Conservation (phyloP, 2,797 vertebrate species). For the Rhinatrema bivittatum region DNA sequence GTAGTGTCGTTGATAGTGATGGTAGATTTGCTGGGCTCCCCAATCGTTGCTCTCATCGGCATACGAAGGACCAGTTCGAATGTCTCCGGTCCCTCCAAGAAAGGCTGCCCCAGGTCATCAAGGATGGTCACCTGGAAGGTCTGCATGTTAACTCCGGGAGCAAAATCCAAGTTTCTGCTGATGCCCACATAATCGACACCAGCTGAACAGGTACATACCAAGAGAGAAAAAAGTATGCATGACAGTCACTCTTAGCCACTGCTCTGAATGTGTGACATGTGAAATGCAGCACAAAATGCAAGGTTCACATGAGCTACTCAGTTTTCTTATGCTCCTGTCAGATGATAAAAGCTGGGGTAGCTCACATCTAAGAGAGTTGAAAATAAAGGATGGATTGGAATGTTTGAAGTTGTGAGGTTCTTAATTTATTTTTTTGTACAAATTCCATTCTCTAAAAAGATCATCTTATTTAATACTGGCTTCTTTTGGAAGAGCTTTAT, state of each 20-base stretch:
- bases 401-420: too few relatives aligned
- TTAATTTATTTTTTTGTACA: too few relatives aligned
- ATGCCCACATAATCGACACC: slow-evolving; percentile 78
- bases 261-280: too few relatives aligned
- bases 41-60: slow-evolving; percentile 70
- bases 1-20: slow-evolving; percentile 70
- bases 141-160: slow-evolving; percentile 70
- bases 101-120: slow-evolving; percentile 71
- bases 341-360: too few relatives aligned
- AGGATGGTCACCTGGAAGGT: slow-evolving; percentile 73
- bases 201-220: slow-evolving; percentile 49
- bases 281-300: too few relatives aligned
- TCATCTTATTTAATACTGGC: too few relatives aligned
- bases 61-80: slow-evolving; percentile 75
- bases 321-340: too few relatives aligned
- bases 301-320: too few relatives aligned
- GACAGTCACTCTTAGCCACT: background rate
- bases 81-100: slow-evolving; percentile 70
- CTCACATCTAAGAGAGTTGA: too few relatives aligned
- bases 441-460: too few relatives aligned
- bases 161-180: slow-evolving; percentile 73
- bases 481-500: too few relatives aligned
- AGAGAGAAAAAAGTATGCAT: background rate
- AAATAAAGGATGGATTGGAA: too few relatives aligned
- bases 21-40: slow-evolving; percentile 71